Evolutionary conservation across 2,888 invertebrate species (phyloP), one percentile per base, ranked within the genome.

Genomic region (Cyclophora punctaria): DNA sequence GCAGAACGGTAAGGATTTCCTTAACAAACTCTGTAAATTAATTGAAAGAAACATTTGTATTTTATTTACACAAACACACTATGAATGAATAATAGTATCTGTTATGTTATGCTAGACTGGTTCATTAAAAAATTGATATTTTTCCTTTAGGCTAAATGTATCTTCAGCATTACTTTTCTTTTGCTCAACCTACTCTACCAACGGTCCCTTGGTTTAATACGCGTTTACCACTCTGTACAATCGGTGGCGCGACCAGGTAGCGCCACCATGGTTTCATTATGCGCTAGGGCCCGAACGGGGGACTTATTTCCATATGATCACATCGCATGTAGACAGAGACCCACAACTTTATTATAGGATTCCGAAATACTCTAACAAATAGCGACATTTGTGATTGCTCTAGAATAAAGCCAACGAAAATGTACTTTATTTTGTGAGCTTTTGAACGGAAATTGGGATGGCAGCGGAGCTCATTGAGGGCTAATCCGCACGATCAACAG

Each of bases 401-500:
- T 44, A 37, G 44, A 34, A 20, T 33, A 4, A 34, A 20, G 34
- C 44, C 20, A 34, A 6, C 34, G 44, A 44, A 44, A 33, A 4
- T 20, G 44, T 45, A 20, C 41, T 51, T 41, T 59, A 53, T 49
- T 33, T 5, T 34, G 35, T 40, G 7, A 4, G 33, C 5, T 3
- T 35, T 50, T 47, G 34, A 42, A 51, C 45, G 20, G 49, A 47
- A 45, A 45, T 49, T 51, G 42, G 48, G 6, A 41, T 50, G 46
- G 44, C 49, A 34, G 20, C 5, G 6, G 46, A 45, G 49, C 49
- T 47, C 44, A 33, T 41, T 35, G 44, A 51, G 52, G 52, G 55
- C 53, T 59, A 59, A 62, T 62, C 58, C 62, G 53, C 49, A 54
- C 56, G 51, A 58, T 59, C 58, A 59, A 56, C 60, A 57, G 53